Evolutionary conservation across 2,888 invertebrate genomes (phyloP), one percentile per base, ranked within the genome.

Genomic region (Anoncus sp.): DNA sequence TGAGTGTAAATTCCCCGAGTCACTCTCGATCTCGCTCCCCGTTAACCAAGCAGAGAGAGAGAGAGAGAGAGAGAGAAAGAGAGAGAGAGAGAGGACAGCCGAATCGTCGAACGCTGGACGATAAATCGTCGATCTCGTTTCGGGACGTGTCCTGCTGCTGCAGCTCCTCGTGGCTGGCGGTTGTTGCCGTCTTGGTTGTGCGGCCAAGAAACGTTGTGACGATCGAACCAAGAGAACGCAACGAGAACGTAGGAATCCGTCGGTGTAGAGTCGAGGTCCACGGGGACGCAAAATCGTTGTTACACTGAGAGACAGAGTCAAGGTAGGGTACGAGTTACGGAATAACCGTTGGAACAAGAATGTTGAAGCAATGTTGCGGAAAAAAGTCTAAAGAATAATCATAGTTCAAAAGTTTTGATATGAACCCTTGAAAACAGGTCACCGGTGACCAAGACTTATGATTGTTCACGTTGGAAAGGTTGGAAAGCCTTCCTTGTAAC

Each of bases 1-100:
- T 79, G 83, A 73, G 84, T 87, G 85, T 85, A 87, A 88, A 88
- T 87, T 88, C 88, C 82, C 82, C 83, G 77, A 86, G 87, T 87
- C 87, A 87, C 81, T 77, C 71, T 76, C 67, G 63, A 38, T 78
- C 69, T 77, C 57, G 35, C 38, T 53, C 73, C 22, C 85, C 79
- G 77, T 47, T 77, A 62, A 38, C 75, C 81, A 79, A 81, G 82
- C 82, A 83, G 84, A 84, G 83, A n/a, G n/a, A n/a, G n/a, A n/a
- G n/a, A n/a, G n/a, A n/a, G n/a, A n/a, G n/a, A n/a, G n/a, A n/a
- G n/a, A 60, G 45, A 67, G 53, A 51, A 73, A n/a, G n/a, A n/a
- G n/a, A n/a, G n/a, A n/a, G n/a, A n/a, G n/a, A n/a, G n/a, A 60
- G 45, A 67, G 53, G 59, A 73, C 66, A 75, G 63, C 63, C 75